These are phyloP conservation scores for Nyctibius bracteatus DNA, from an alignment of 2,113 vertebrate genomes.

Conservation along the genomic window DNA sequence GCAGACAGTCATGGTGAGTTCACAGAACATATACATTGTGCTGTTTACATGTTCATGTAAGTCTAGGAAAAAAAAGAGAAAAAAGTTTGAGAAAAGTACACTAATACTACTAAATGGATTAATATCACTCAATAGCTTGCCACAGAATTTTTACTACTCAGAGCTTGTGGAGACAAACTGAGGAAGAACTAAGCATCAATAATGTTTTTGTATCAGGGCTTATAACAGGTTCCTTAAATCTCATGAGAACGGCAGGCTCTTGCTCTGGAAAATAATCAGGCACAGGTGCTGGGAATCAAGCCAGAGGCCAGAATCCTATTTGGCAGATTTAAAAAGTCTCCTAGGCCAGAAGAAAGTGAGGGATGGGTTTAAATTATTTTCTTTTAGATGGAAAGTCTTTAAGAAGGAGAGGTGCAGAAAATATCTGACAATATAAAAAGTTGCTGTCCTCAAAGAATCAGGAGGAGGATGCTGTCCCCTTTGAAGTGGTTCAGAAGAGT, in stretches of 20 bases:
- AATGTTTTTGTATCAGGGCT: not conserved
- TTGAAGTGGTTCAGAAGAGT: not conserved
- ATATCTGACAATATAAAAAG: not conserved
- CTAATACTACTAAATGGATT: not conserved
- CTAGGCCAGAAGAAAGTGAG: not conserved
- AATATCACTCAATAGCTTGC: not conserved
- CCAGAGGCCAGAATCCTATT: not conserved
- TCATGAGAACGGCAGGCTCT: not conserved
- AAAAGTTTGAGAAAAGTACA: not conserved
- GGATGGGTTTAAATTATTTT: not conserved
- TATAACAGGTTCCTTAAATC: not conserved
- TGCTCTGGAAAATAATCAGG: not conserved
- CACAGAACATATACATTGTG: not conserved
- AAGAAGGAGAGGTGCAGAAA: not conserved
- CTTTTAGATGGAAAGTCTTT: not conserved
- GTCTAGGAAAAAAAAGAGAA: not conserved
- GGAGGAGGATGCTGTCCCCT: not conserved
- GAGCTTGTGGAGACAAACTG: not conserved
- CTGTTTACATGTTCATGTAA: not conserved
- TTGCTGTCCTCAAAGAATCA: not conserved
- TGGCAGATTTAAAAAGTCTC: not conserved
- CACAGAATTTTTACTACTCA: not conserved
- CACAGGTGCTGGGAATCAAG: not conserved
- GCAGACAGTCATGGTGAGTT: not conserved
- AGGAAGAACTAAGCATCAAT: not conserved